These are phyloP conservation scores for Agrypnus murinus DNA, from an alignment of 2,888 invertebrate species.

Conservation along the genomic window DNA sequence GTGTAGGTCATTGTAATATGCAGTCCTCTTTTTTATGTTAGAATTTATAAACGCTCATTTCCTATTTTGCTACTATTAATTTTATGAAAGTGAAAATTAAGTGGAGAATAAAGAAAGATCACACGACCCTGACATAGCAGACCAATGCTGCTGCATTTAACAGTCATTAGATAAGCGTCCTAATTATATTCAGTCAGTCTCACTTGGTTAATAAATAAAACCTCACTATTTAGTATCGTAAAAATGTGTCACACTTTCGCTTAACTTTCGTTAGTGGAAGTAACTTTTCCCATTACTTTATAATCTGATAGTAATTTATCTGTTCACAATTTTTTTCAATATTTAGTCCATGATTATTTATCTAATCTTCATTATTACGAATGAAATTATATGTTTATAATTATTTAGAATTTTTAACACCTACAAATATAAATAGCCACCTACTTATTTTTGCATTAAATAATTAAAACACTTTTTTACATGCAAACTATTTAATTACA, in stretches of 20 bases:
- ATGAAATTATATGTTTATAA: no score
- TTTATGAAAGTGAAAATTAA: conserved; percentile 30
- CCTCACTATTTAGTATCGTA: no score
- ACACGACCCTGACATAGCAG: conserved; percentile 5
- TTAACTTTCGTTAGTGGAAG: conserved; percentile 44
- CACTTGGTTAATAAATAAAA: conserved; percentile 9
- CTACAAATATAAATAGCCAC: no score
- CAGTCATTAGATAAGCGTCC: conserved; percentile 25
- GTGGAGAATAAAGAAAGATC: conserved; percentile 9
- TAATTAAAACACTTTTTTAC: no score
- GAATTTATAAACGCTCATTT: conserved; percentile 12
- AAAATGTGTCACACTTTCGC: conserved; percentile 43
- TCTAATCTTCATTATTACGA: no score
- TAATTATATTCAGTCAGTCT: conserved; percentile 21
- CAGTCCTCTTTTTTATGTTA: not conserved
- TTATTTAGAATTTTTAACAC: no score
- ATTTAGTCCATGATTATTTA: no score
- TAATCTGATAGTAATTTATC: no score
- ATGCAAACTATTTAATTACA: no score
- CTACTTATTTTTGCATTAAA: no score
- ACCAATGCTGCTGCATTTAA: not conserved
- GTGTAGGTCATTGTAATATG: conserved; percentile 1
- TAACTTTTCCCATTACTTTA: conserved; percentile 33
- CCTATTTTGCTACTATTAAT: conserved; percentile 13
- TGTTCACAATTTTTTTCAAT: no score